phyloP scores from a whole-genome alignment of 1,140 invertebrate species.

The Cydia strobilella region DNA sequence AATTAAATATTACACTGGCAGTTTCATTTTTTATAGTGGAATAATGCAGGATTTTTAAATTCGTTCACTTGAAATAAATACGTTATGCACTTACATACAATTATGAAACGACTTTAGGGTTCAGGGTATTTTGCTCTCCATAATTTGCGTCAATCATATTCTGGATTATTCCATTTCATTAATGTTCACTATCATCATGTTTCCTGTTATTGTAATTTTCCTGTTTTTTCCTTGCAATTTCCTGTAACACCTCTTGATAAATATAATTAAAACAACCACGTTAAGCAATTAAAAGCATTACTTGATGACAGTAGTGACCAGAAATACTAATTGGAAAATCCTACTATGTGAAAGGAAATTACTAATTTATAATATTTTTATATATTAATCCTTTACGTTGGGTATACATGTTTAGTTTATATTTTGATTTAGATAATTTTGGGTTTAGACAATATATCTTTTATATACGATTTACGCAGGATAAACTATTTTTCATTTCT shows the following conservation, averaged over 20 bases:
- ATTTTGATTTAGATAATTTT: no score
- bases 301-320: neutral
- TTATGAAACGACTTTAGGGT: neutral
- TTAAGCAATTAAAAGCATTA: neutral
- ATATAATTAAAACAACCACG: neutral
- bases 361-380: no score
- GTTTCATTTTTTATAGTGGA: no score
- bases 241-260: slow-evolving; percentile 2
- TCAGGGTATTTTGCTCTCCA: neutral
- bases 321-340: neutral
- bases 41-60: no score
- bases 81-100: no score
- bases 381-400: no score
- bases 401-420: no score
- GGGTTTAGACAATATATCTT: no score
- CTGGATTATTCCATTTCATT: slow-evolving; percentile 4
- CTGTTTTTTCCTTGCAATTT: neutral
- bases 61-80: no score
- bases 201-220: slow-evolving; percentile 8
- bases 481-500: no score
- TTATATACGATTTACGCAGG: no score
- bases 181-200: neutral
- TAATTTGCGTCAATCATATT: neutral
- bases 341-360: neutral
- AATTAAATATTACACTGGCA: no score